Evolutionary conservation across 2,888 invertebrate genomes (phyloP).

Genomic region (Lepidocyrtoides sp.): DNA sequence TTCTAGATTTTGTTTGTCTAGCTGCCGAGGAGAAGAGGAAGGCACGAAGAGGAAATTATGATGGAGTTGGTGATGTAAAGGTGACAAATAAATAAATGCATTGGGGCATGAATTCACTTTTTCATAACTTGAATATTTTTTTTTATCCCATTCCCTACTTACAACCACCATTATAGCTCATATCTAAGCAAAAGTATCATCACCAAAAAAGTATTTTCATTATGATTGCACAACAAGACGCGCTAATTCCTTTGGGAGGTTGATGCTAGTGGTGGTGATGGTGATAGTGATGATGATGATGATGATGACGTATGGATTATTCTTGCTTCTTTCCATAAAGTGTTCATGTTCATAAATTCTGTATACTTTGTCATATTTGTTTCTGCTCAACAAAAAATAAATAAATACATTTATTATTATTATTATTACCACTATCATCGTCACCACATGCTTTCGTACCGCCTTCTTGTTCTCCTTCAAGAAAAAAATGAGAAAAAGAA

Average conservation of each 20-base stretch:
- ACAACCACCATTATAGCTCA: background rate
- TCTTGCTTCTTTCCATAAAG: constrained; percentile 20
- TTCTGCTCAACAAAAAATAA: constrained; percentile 18
- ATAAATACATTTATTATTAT: constrained; percentile 44
- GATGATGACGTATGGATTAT: constrained; percentile 41
- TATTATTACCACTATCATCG: background rate
- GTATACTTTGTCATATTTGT: constrained; percentile 55
- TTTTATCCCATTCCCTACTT: background rate
- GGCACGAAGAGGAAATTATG: constrained; percentile 68
- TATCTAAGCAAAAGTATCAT: background rate
- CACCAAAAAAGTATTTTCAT: constrained; percentile 44
- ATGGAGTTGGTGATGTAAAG: constrained; percentile 74
- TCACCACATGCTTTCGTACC: background rate
- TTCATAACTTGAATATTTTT: background rate
- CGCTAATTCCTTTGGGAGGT: constrained; percentile 51
- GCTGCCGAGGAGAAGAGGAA: background rate
- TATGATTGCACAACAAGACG: constrained; percentile 65
- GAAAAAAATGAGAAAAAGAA: constrained; percentile 10
- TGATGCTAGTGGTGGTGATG: background rate
- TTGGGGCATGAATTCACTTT: constrained; percentile 10
- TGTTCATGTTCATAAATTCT: constrained; percentile 38
- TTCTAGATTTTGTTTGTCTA: constrained; percentile 16
- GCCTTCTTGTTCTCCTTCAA: constrained; percentile 35
- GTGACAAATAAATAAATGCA: constrained; percentile 70
- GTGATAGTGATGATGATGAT: background rate